phyloP scores from a whole-genome alignment of 2,888 invertebrate genomes.

The Acleris cristana region DNA sequence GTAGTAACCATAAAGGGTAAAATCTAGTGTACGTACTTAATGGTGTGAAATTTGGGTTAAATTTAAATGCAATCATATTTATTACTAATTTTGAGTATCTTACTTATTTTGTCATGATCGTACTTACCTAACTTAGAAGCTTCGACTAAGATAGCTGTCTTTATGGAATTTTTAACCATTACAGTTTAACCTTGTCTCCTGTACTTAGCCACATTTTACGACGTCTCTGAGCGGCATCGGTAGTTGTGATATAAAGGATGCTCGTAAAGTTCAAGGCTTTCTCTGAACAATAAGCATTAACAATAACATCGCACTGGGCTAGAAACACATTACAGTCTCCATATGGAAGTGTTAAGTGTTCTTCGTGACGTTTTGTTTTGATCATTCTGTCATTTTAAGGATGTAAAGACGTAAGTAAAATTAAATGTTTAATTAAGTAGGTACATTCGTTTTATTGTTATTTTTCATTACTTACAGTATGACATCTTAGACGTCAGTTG shows the following conservation, averaged over 20 bases:
- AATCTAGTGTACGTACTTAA: no score
- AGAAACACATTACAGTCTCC: slow-evolving; percentile 18
- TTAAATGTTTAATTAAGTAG: neutral
- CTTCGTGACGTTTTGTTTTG: neutral
- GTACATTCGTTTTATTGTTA: neutral
- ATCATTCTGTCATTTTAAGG: neutral
- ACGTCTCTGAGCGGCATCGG: slow-evolving; percentile 1
- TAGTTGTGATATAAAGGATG: slow-evolving; percentile 10
- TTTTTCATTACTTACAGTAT: no score
- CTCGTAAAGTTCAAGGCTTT: slow-evolving; percentile 31
- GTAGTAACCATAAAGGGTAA: no score
- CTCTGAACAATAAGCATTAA: slow-evolving; percentile 22
- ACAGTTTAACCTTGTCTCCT: no score
- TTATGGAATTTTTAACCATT: no score
- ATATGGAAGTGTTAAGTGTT: slow-evolving; percentile 10
- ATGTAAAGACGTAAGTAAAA: neutral
- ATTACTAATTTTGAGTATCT: no score
- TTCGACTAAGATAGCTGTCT: no score
- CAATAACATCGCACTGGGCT: slow-evolving; percentile 14
- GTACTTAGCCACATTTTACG: neutral
- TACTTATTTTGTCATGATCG: no score
- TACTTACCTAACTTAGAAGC: no score
- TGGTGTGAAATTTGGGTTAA: no score
- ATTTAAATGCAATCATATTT: no score
- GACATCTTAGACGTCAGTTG: no score